Base-by-base conservation (phyloP, 2,888 invertebrate genomes). In the Cerceris ruficornis region DNA sequence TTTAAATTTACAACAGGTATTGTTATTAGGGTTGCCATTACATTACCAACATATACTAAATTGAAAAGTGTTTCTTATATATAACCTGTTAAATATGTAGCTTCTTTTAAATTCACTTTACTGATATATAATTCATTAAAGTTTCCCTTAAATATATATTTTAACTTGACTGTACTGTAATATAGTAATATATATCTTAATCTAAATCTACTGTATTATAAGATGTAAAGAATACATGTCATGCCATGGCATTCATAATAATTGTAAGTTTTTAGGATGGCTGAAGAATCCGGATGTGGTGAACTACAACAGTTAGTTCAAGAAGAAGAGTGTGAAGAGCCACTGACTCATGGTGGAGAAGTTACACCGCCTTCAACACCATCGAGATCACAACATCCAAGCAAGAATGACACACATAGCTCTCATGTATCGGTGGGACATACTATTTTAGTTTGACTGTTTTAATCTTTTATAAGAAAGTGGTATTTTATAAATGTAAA, bases 291-390 rank as follows among this genome's bases (percentile, higher is more conserved):
- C 49, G 91, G 92, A 75, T 92, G 91, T 73, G 92, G 92, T 65
- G 93, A 93, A 81, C 79, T 93, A 28, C 92, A 93, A 62, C 93
- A 93, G 74, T 84, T 93, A 42, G 93, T 93, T 8, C 92, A 92
- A 52, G 91, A 92, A 68, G 93, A 93, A 58, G 93, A 93, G 80
- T 91, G 91, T n/a, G 92, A 92, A 28, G 91, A 91, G 65, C 88
- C 88, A 4, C 74, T 88, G 28, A 90, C 88, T 73, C 89, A 90
- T 54, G 90, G 90, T 41, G 92, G 91, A 17, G 93, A 93, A 78
- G 91, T 90, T 13, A 93, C 93, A 7, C 93, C 93, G 42, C 93
- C 93, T 11, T 90, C 92, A 8, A 93, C 93, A 46, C 93, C 93
- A 28, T 91, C 91, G 2, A 87, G 87, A 69, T 88, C 89, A n/a